Base-by-base conservation (phyloP, 2,797 vertebrate species). In the Mustela erminea region DNA sequence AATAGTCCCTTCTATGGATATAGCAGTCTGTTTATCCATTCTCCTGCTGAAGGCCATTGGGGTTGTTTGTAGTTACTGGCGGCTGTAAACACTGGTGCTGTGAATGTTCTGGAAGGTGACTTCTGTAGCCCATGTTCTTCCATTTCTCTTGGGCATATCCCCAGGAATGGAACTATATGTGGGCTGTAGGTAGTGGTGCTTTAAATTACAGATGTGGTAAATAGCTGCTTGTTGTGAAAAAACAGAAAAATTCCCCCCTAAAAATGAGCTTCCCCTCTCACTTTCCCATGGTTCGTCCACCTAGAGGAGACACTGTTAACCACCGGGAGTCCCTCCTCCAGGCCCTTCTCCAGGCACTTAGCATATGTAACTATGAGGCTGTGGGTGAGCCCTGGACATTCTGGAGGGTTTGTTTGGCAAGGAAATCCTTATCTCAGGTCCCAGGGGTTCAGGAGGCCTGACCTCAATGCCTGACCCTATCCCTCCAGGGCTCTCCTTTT, bases 321-420 rank as follows among this genome's bases (percentile, higher is more conserved):
- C 9, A 1, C 1, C 1, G 0, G 15, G n/a, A 8, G 9, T 10
- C 3, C 35, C 46, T 81, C 46, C 60, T 27, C 74, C 46, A 14
- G 70, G 7, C 62, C 43, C 78, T 60, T 75, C 64, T 52, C 7
- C 7, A 25, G 17, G 60, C 7, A 29, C 43, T 0, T 3, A 25
- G 52, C 8, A 6, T 25, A 23, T 66, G 49, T 35, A 68, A 32
- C 2, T 35, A 25, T 7, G 41, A 83, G 64, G 46, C 86, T 89
- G 54, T 49, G 23, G 56, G 38, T 29, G 2, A 54, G 15, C 74
- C 20, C 17, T 35, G 60, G 49, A 68, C 64, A n/a, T 70, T 80
- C 64, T 78, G 46, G 52, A 94, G 54, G 58, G 49, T 70, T 87
- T 82, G 5, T 64, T 92, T 83, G 46, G 46, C 75, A 85, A 90